A percentile compares a stretch with the other conserved stretches of the same genome.
phyloP scores from a whole-genome alignment of 2,797 vertebrate species.

The Picus viridis region DNA sequence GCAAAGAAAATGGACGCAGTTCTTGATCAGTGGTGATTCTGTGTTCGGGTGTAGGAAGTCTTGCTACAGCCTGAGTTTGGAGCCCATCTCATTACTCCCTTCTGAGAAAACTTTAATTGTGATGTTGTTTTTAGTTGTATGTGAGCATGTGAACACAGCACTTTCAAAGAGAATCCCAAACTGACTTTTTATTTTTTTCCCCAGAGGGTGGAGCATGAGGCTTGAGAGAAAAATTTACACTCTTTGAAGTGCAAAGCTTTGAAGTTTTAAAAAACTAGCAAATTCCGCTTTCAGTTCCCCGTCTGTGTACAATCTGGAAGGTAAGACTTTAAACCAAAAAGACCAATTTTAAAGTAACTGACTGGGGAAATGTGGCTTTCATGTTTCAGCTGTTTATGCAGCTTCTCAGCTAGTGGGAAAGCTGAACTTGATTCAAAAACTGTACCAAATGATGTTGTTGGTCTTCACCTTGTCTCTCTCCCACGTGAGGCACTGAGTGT shows the following conservation, averaged over 20 bases:
- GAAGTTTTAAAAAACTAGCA: conserved; percentile 5
- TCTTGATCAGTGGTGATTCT: neutral
- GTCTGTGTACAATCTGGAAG: neutral
- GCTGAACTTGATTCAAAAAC: neutral
- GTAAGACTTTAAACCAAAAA: neutral
- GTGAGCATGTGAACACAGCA: neutral
- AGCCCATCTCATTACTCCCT: neutral
- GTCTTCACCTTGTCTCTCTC: neutral
- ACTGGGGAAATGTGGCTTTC: neutral
- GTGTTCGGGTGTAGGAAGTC: neutral
- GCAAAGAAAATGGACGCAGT: accelerated
- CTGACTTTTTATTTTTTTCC: neutral
- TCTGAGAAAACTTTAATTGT: neutral
- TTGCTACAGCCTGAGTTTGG: neutral
- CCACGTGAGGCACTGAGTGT: neutral
- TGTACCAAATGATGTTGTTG: neutral
- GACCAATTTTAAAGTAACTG: neutral
- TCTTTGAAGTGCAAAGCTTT: conserved; percentile 39
- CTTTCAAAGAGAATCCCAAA: neutral
- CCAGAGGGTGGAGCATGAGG: neutral
- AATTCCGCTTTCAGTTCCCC: neutral
- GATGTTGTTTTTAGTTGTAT: neutral
- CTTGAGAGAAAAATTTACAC: neutral
- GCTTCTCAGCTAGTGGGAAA: neutral
- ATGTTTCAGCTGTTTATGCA: neutral